A percentile compares a stretch with the other conserved stretches of the same genome.
Evolutionary conservation across 2,113 vertebrate species (phyloP).

Genomic region (Catharus bicknelli): DNA sequence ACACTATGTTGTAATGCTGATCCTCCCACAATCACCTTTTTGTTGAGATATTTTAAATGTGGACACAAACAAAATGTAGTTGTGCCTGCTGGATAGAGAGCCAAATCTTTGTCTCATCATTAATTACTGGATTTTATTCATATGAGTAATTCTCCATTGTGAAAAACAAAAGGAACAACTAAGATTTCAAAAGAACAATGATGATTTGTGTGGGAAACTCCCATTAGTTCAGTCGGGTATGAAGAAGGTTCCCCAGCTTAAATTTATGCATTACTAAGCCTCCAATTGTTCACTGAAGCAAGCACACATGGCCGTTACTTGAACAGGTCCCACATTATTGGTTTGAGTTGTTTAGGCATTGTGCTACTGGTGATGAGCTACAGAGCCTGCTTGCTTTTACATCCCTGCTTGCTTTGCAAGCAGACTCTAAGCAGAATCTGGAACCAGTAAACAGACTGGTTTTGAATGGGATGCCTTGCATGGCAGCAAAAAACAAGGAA

Average conservation of each 20-base stretch:
- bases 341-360: not conserved
- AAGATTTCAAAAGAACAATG: conserved; percentile 63
- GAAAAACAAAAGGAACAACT: conserved; percentile 61
- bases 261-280: conserved; percentile 39
- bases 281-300: conserved; percentile 53
- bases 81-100: not conserved
- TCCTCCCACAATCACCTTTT: not conserved
- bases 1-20: not conserved
- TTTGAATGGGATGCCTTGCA: not conserved
- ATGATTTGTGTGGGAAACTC: conserved; percentile 50
- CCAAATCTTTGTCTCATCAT: conserved; percentile 17
- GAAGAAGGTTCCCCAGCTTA: not conserved
- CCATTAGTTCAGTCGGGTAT: conserved; percentile 41
- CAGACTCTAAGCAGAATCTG: not conserved
- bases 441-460: not conserved
- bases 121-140: conserved; percentile 56
- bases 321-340: not conserved
- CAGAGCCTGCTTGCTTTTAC: not conserved
- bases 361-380: not conserved
- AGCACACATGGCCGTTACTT: conserved; percentile 3
- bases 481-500: not conserved
- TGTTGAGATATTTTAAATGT: not conserved
- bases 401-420: not conserved
- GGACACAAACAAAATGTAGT: not conserved
- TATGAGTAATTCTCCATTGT: conserved; percentile 54